Evolutionary conservation across 2,797 vertebrate genomes (phyloP).

Genomic region (Eremophila alpestris): DNA sequence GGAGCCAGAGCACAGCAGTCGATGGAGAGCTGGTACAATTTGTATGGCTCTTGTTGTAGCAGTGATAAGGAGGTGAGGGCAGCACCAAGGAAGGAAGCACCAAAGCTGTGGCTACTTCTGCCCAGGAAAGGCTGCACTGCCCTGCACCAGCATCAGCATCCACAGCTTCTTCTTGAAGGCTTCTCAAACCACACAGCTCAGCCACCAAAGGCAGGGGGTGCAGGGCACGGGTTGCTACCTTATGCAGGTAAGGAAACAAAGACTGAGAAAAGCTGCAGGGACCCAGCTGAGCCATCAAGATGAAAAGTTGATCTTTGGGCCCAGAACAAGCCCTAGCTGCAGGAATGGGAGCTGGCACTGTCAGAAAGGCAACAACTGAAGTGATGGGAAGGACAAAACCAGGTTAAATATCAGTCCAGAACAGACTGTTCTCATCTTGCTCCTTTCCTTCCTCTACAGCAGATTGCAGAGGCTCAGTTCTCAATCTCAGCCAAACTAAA

Average conservation of each 20-base stretch:
- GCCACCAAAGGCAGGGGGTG: not conserved
- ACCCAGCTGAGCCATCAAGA: not conserved
- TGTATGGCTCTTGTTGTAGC: rapidly evolving
- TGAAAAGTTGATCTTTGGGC: not conserved
- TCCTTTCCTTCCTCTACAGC: not conserved
- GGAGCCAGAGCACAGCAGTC: not conserved
- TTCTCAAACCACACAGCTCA: not conserved
- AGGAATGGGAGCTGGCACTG: not conserved
- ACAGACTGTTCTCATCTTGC: not conserved
- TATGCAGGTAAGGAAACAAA: not conserved
- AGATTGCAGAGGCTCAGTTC: not conserved
- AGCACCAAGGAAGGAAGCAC: not conserved
- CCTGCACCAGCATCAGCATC: not conserved
- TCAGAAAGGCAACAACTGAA: not conserved
- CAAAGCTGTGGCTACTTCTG: not conserved
- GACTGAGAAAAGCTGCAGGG: not conserved
- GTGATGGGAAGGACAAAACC: not conserved
- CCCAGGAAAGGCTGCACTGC: not conserved
- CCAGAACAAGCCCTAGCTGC: not conserved
- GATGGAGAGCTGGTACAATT: not conserved
- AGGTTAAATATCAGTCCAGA: not conserved
- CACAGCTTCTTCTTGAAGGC: not conserved
- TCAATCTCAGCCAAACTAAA: not conserved
- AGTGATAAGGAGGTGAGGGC: not conserved
- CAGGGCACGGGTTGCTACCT: not conserved